Conservation (phyloP, 2,888 invertebrate genomes). For the Lordiphosa andalusiaca region DNA sequence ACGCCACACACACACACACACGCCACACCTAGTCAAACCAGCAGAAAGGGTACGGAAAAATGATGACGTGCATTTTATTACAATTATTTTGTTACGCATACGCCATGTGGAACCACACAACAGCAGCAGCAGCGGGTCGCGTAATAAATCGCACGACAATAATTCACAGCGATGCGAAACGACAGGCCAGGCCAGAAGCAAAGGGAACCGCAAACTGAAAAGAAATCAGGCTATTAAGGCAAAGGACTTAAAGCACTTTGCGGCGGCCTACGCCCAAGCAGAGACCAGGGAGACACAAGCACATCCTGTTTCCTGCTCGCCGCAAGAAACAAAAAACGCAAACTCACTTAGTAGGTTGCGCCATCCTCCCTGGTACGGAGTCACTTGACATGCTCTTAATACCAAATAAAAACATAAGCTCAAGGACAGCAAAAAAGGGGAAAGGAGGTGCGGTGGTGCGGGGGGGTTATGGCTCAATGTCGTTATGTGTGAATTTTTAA, state of each 20-base stretch:
- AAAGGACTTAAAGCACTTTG: slow-evolving; percentile 64
- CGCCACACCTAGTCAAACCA: neutral
- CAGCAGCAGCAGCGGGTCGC: slow-evolving; percentile 40
- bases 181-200: slow-evolving; percentile 3
- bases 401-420: slow-evolving; percentile 71
- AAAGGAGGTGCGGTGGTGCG: neutral
- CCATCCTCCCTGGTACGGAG: slow-evolving; percentile 28
- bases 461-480: slow-evolving; percentile 44
- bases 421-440: slow-evolving; percentile 52
- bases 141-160: slow-evolving; percentile 69
- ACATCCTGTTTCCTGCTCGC: slow-evolving; percentile 39
- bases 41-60: slow-evolving; percentile 1
- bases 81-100: slow-evolving; percentile 67
- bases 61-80: slow-evolving; percentile 47
- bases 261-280: slow-evolving; percentile 12
- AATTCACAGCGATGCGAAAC: slow-evolving; percentile 43
- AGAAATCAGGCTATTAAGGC: slow-evolving; percentile 60
- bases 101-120: slow-evolving; percentile 57
- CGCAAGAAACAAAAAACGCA: slow-evolving; percentile 38
- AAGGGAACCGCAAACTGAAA: slow-evolving; percentile 22
- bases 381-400: slow-evolving; percentile 69
- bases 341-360: slow-evolving; percentile 45
- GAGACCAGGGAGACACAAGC: slow-evolving; percentile 23
- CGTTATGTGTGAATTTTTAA: slow-evolving; percentile 74
- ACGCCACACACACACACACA: too few species aligned